These are phyloP conservation scores for Heliconius melpomene DNA, from an alignment of 1,140 invertebrate genomes.

Conservation along the genomic window DNA sequence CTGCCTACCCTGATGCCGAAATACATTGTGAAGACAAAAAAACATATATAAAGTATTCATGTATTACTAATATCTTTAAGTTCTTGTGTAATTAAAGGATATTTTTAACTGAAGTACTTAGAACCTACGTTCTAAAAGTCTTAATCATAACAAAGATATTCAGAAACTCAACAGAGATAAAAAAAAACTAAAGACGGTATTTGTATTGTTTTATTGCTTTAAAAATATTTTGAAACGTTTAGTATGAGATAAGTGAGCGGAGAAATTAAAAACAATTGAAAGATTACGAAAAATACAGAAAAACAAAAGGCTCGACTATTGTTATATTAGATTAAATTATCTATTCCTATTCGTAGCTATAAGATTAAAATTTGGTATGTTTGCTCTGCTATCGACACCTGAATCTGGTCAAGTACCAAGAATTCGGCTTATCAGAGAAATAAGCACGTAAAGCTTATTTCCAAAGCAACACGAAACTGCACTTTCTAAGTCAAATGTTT, in stretches of 20 bases:
- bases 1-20: too few relatives aligned
- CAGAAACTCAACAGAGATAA: neutral
- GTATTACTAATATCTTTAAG: neutral
- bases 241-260: neutral
- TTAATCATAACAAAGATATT: neutral
- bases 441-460: constrained; percentile 69
- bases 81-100: neutral
- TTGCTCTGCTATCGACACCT: constrained; percentile 59
- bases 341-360: constrained; percentile 3
- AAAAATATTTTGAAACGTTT: constrained; percentile 6
- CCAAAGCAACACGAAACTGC: constrained; percentile 76
- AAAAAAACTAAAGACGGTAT: neutral
- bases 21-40: too few relatives aligned
- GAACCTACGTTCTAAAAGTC: neutral
- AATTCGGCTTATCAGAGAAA: constrained; percentile 68
- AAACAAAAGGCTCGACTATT: constrained; percentile 28
- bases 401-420: constrained; percentile 55
- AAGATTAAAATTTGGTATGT: constrained; percentile 40
- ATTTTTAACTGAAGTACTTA: neutral
- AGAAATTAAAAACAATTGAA: constrained; percentile 19
- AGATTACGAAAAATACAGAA: constrained; percentile 26
- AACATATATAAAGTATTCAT: neutral
- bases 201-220: neutral
- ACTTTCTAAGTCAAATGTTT: constrained; percentile 81
- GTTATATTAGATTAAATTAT: constrained; percentile 28